Evolutionary conservation across 2,797 vertebrate genomes (phyloP).

Genomic region (Austrolebias charrua): DNA sequence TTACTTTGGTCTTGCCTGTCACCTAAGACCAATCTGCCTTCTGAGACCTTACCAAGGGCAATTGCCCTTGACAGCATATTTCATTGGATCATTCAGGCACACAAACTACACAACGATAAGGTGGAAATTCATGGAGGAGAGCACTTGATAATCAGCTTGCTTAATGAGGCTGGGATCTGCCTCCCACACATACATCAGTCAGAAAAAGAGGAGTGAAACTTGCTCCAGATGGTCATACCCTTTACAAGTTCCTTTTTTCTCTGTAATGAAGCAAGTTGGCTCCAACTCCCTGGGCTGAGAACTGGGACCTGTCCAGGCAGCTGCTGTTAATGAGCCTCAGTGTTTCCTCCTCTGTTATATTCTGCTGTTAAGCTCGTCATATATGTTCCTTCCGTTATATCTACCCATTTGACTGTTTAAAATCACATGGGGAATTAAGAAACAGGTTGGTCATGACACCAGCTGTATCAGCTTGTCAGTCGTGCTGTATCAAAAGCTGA

Average conservation of each 20-base stretch:
- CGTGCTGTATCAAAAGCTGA: neutral
- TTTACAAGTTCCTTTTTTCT: constrained; percentile 68
- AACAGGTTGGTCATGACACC: constrained; percentile 30
- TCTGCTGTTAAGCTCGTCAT: constrained; percentile 57
- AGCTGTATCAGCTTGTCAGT: constrained; percentile 13
- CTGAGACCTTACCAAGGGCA: no score
- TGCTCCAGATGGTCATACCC: constrained; percentile 72
- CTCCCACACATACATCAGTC: constrained; percentile 41
- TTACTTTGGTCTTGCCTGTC: no score
- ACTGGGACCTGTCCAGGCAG: constrained; percentile 70
- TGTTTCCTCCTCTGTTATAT: constrained; percentile 68
- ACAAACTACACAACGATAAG: no score
- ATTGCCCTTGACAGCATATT: no score
- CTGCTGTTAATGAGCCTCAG: constrained; percentile 77
- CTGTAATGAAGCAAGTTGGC: constrained; percentile 68
- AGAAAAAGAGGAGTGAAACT: constrained; percentile 43
- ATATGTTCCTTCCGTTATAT: constrained; percentile 54
- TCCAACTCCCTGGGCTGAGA: constrained; percentile 69
- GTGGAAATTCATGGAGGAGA: no score
- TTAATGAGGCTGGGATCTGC: constrained; percentile 67
- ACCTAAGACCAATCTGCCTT: no score
- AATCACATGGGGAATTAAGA: constrained; percentile 60
- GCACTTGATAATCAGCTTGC: constrained; percentile 44
- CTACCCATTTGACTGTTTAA: constrained; percentile 52
- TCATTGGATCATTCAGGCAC: no score